These are phyloP conservation scores for Parambassis ranga DNA, from an alignment of 2,797 vertebrate species.

Conservation along the genomic window DNA sequence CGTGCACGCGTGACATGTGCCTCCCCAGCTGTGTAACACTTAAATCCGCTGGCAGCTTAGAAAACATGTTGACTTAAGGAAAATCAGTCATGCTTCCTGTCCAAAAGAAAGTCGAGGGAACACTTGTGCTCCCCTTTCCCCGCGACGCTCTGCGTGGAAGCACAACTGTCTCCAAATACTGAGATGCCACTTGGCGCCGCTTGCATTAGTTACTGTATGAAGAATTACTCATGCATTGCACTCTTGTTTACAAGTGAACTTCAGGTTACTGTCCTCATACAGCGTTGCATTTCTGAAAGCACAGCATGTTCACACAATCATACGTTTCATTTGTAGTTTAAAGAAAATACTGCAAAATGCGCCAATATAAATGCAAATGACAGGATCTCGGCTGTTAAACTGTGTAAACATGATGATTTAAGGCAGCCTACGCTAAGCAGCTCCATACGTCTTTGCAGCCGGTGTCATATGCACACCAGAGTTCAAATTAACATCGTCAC, in stretches of 20 bases:
- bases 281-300: not conserved
- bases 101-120: slow-evolving; percentile 11
- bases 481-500: slow-evolving; percentile 52
- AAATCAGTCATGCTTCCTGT: slow-evolving; percentile 26
- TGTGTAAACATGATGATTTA: slow-evolving; percentile 48
- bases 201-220: slow-evolving; percentile 1
- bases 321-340: not conserved
- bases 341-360: not conserved
- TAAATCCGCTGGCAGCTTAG: slow-evolving; percentile 34
- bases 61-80: not conserved
- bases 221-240: slow-evolving; percentile 10
- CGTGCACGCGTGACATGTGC: not conserved
- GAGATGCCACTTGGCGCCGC: slow-evolving; percentile 18
- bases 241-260: slow-evolving; percentile 11
- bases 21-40: not conserved
- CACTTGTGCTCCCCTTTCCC: not conserved
- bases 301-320: not conserved
- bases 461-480: slow-evolving; percentile 10
- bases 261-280: not conserved
- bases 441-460: slow-evolving; percentile 29
- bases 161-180: not conserved
- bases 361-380: slow-evolving; percentile 40
- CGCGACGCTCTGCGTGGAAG: not conserved
- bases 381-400: slow-evolving; percentile 23
- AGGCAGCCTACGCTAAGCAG: slow-evolving; percentile 9